Evolutionary conservation across 2,113 vertebrate species (phyloP), one percentile per base, ranked within the genome.

Genomic region (Oreotrochilus melanogaster): DNA sequence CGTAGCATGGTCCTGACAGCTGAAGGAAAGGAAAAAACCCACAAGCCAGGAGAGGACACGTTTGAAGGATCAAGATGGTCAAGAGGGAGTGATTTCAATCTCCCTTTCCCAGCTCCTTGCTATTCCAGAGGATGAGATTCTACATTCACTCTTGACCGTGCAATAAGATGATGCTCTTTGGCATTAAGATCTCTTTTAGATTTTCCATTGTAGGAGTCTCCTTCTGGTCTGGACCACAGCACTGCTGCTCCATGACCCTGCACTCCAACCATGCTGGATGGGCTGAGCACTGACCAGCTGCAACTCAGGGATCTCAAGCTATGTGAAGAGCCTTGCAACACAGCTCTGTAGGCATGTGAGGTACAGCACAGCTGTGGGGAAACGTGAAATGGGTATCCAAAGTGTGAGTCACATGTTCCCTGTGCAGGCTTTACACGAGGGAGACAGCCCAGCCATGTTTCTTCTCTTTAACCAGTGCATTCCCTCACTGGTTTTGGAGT

Each of bases 391-490:
- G 54, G 47, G 78, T 0, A 10, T 50, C 90, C 92, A 94, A 78
- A 83, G 64, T 51, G 22, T 92, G 95, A 96, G 58, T 95, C 93
- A 96, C 78, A 39, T 9, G 1, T 79, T 95, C 85, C 78, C 27
- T 2, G 0, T 33, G 81, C 66, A 76, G 58, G 62, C 81, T 69
- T 66, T 64, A 88, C 71, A 31, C 58, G 4, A 25, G 67, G 82
- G 92, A 72, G 17, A 76, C 42, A 37, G 82, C 24, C n/a, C 58
- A 45, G 31, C 23, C 81, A 28, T 61, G 7, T 0, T 79, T 73
- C 15, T 69, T 67, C 70, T 58, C 54, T 81, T 89, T 73, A 94
- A 95, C 78, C 62, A 45, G 13, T 70, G 51, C 54, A 28, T 33
- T 89, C 45, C 30, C 60, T 51, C 4, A 0, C 33, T 51, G 33